A percentile compares a stretch with the other conserved stretches of the same genome.
Evolutionary conservation across 2,888 invertebrate genomes (phyloP).

Genomic region (Gibbula magus): DNA sequence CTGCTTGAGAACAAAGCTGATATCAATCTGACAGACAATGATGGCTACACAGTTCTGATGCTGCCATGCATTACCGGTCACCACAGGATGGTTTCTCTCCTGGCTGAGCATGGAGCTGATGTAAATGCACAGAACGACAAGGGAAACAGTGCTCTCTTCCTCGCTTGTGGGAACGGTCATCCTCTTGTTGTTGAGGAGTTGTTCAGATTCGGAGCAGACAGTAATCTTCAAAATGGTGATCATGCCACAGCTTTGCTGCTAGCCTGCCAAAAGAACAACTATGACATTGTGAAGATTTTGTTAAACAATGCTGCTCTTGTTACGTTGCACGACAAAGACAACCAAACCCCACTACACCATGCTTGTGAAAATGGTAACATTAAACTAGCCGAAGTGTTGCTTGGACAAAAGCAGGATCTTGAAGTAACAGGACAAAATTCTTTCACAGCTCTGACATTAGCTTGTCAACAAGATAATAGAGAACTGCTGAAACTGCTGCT

Average conservation of each 20-base stretch:
- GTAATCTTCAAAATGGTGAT: constrained; percentile 48
- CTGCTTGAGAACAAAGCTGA: constrained; percentile 61
- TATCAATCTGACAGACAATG: constrained; percentile 47
- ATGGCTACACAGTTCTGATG: too few relatives aligned
- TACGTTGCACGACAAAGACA: too few relatives aligned
- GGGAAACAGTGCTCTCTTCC: constrained; percentile 57
- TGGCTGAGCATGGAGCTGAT: constrained; percentile 55
- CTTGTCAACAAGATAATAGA: too few relatives aligned
- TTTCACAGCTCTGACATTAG: constrained; percentile 47
- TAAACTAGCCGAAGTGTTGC: constrained; percentile 32
- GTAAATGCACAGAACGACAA: constrained; percentile 50
- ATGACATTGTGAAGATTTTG: too few relatives aligned
- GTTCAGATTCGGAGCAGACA: constrained; percentile 49
- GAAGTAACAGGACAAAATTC: constrained; percentile 51
- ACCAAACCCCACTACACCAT: neutral
- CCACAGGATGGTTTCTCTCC: constrained; percentile 45
- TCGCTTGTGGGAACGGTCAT: constrained; percentile 53
- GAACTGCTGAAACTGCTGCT: too few relatives aligned
- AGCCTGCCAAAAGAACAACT: too few relatives aligned
- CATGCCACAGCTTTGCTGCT: constrained; percentile 39
- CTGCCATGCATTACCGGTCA: too few relatives aligned
- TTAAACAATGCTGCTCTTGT: too few relatives aligned
- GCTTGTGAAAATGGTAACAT: constrained; percentile 30
- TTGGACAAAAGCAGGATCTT: constrained; percentile 54
- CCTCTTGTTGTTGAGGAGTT: constrained; percentile 49